phyloP scores from a whole-genome alignment of 2,888 invertebrate species.

The Dendrolimus pini region DNA sequence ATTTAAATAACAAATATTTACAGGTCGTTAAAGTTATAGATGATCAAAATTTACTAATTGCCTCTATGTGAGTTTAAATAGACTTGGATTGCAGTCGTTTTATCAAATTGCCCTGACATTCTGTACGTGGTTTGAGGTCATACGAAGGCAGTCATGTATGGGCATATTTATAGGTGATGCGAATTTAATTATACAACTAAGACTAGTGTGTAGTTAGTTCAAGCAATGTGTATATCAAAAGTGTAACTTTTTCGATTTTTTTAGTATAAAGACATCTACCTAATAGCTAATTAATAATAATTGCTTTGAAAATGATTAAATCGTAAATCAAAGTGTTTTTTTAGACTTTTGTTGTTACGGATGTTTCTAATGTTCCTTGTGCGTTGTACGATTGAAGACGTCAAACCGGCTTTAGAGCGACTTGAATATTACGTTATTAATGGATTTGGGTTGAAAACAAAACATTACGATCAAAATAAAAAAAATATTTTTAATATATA shows the following conservation, averaged over 20 bases:
- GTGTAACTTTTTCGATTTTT: too few relatives aligned
- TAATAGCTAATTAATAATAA: too few relatives aligned
- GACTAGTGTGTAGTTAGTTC: too few relatives aligned
- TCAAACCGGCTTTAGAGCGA: neutral
- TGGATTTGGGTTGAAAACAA: too few relatives aligned
- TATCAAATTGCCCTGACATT: constrained; percentile 57
- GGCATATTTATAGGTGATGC: constrained; percentile 8
- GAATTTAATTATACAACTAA: constrained; percentile 7
- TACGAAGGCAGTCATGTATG: constrained; percentile 51
- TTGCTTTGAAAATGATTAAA: too few relatives aligned
- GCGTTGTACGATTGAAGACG: neutral
- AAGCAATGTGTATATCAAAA: too few relatives aligned
- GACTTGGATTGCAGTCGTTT: constrained; percentile 20
- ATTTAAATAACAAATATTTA: constrained; percentile 1
- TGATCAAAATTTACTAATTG: constrained; percentile 29
- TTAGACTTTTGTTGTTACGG: too few relatives aligned
- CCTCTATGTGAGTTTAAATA: constrained; percentile 16
- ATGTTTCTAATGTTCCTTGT: neutral
- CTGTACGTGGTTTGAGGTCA: constrained; percentile 47
- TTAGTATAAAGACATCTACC: too few relatives aligned
- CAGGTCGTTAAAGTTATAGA: constrained; percentile 6
- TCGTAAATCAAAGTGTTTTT: too few relatives aligned
- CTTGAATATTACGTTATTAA: neutral
- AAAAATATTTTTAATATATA: too few relatives aligned
- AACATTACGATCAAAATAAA: too few relatives aligned